Base-by-base conservation (phyloP, 2,888 invertebrate species). In the Crematogaster levior region DNA sequence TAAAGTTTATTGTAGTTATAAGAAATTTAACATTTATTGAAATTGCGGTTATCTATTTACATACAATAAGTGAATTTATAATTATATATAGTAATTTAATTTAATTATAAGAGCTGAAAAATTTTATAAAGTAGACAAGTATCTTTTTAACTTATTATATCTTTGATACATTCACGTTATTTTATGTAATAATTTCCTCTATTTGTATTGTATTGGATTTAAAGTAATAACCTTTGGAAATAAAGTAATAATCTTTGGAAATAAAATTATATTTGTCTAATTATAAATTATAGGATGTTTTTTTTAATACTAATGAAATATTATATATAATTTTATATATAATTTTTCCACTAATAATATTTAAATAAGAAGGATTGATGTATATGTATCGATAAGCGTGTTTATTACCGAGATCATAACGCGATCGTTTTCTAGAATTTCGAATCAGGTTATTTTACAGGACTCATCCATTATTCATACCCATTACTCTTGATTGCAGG, bases 401-500 rank as follows among this genome's bases (percentile, higher is more conserved):
- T 46, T 79, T 43, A 77, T 43, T 56, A 70, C 34, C 12, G 24
- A 34, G 43, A 70, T 79, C 34, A 43, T 70, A 79, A 70, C 18
- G 15, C 43, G 77, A 70, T 70, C 21, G 70, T 77, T 56, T 79
- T 70, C 56, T 70, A n/a, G 56, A 70, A 79, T 70, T 70, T 56
- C 34, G 56, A 43, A 56, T 79, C 27, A 66, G 27, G 21, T 66
- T 70, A 43, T 53, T 70, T 21, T 43, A 40, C 18, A 30, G n/a
- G 18, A 70, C 48, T 77, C 70, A 24, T 79, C 43, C 56, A 70
- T 79, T 79, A 79, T 79, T 79, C 70, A 79, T 70, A 30, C 43
- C 43, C 70, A 70, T 79, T 79, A 70, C 34, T 79, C 77, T 70
- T 56, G 77, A 79, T 79, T 79, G 77, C 77, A 70, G 18, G 34